Conservation (phyloP, 1,140 invertebrate genomes). For the Drosophila parabipectinata region DNA sequence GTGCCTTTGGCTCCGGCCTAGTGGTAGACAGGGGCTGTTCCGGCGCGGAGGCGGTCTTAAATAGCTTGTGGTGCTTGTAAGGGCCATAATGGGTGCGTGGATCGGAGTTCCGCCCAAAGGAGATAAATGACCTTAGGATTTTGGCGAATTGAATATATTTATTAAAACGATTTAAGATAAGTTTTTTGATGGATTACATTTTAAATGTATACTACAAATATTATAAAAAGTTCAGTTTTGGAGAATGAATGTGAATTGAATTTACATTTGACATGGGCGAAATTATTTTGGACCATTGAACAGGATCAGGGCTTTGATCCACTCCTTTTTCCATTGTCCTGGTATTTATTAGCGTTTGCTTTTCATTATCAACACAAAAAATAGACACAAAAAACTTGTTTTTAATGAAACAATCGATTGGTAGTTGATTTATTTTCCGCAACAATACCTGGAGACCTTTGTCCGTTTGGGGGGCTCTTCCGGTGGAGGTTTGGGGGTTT, state of each 20-base stretch:
- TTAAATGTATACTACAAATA: neutral
- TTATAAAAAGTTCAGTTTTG: neutral
- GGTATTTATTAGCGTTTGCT: neutral
- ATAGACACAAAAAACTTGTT: neutral
- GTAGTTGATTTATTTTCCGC: neutral
- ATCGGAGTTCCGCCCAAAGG: conserved; percentile 17
- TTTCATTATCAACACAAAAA: neutral
- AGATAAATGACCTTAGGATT: conserved; percentile 30
- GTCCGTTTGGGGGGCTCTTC: neutral
- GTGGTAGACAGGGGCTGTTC: neutral
- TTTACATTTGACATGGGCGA: too few species aligned
- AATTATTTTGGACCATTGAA: too few species aligned
- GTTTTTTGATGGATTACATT: neutral
- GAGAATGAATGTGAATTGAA: too few species aligned
- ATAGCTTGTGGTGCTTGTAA: conserved; percentile 13
- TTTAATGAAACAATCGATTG: too few species aligned
- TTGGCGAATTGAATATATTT: neutral
- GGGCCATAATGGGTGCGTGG: conserved; percentile 5
- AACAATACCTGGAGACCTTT: neutral
- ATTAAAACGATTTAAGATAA: neutral
- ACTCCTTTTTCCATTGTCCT: too few species aligned
- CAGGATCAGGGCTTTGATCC: too few species aligned
- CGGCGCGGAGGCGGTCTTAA: conserved; percentile 1
- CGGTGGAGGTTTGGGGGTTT: neutral
- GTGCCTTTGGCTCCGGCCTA: neutral